Percentiles rank a stretch among this genome's conserved stretches.
These are phyloP conservation scores for Hydrozoanthus tunicans DNA, from an alignment of 64 coral and sea anemone genomes.

Conservation along the genomic window DNA sequence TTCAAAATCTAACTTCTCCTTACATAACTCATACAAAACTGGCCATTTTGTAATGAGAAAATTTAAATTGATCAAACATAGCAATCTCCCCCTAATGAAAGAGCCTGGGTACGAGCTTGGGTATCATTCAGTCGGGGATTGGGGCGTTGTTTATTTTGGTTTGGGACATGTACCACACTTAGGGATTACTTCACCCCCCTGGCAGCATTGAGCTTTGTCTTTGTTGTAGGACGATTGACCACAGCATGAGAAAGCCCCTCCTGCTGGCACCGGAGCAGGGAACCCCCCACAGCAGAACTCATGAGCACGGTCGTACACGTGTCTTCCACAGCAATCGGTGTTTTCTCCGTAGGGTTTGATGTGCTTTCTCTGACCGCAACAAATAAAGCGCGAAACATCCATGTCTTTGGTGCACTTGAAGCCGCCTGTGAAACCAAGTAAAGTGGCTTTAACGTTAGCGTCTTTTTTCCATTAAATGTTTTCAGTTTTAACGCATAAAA, in stretches of 20 bases:
- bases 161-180: conserved; percentile 21
- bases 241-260: neutral
- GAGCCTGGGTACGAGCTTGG: neutral
- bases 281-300: conserved; percentile 39
- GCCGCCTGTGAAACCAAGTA: neutral
- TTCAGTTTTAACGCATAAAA: no score
- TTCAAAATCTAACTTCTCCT: no score
- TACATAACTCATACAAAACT: no score
- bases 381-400: conserved; percentile 24
- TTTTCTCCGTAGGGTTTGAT: neutral
- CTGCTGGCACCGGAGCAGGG: neutral
- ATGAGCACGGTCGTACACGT: conserved; percentile 19
- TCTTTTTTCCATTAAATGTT: no score
- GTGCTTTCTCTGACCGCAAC: conserved; percentile 18
- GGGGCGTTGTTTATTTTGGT: neutral
- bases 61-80: no score
- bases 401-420: conserved; percentile 1
- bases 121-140: neutral
- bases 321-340: conserved; percentile 12
- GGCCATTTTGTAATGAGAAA: no score
- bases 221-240: neutral
- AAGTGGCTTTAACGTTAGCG: no score
- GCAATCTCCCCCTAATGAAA: neutral
- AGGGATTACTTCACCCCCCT: neutral
- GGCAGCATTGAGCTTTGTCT: neutral